Evolutionary conservation across 2,888 invertebrate species (phyloP), one percentile per base, ranked within the genome.

Genomic region (Xylocampa areola): DNA sequence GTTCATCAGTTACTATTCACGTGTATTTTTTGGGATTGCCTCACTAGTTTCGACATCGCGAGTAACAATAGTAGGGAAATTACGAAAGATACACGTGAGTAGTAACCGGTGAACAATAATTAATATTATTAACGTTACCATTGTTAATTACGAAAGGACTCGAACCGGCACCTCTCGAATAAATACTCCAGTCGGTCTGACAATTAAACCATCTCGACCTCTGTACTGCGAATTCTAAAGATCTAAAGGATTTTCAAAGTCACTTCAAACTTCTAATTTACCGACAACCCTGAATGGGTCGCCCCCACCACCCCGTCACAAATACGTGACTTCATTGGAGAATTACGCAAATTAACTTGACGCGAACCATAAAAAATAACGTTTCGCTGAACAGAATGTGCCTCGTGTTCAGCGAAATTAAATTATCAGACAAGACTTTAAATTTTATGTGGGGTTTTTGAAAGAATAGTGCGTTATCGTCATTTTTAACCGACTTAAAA

Each of bases 321-420:
- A 62, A 58, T 68, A 66, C 76, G 77, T 77, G 74, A 70, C 74
- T 67, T 65, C 61, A 67, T 68, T 54, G 62, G 63, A 55, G 61
- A 59, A 71, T 71, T 76, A 71, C 62, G 71, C 48, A 73, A 71
- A 77, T 77, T 73, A 76, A 68, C 65, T 74, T 51, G 30, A 50
- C 61, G 53, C 23, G 35, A 64, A 57, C 57, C 54, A 48, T 73
- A 67, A 76, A 76, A 72, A 73, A 73, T 72, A 76, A 73, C 53
- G 54, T 52, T 39, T 21, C 23, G 10, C 16, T 7, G 45, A 52
- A 69, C 65, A 57, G 36, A 55, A 59, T 51, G 62, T 68, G 52
- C 43, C 48, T 49, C 60, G 25, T 59, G 60, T 60, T 69, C 25
- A 36, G 49, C 41, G 40, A 71, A 71, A 68, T 74, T 71, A 74